Evolutionary conservation across 2,888 invertebrate genomes (phyloP).

Genomic region (Artemia sp.): DNA sequence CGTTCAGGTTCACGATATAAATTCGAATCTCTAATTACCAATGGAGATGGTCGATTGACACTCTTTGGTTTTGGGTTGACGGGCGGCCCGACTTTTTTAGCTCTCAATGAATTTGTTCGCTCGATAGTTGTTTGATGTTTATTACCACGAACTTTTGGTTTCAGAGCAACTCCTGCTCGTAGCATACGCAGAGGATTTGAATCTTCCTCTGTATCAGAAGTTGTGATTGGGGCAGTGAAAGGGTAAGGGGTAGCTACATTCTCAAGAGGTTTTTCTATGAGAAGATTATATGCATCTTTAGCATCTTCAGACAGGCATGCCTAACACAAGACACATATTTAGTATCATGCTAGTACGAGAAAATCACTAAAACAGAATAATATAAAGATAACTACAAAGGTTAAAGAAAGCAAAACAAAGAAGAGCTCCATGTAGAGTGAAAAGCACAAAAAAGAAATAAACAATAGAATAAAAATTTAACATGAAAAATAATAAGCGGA

Average conservation of each 20-base stretch:
- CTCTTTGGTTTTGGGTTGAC: conserved; percentile 25
- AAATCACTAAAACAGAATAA: not conserved
- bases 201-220: conserved; percentile 32
- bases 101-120: conserved; percentile 20
- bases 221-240: conserved; percentile 22
- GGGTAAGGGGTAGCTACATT: conserved; percentile 24
- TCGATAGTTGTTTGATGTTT: conserved; percentile 30
- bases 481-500: no score
- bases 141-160: conserved; percentile 38
- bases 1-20: conserved; percentile 19
- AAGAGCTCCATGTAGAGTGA: conserved; percentile 19
- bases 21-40: conserved; percentile 25
- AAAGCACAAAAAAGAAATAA: conserved; percentile 27
- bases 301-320: conserved; percentile 69
- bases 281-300: conserved; percentile 75
- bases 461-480: conserved; percentile 25
- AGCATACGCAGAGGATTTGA: conserved; percentile 49
- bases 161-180: conserved; percentile 42
- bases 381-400: conserved; percentile 18
- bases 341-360: conserved; percentile 14
- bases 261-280: conserved; percentile 54
- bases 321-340: conserved; percentile 38
- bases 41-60: conserved; percentile 23
- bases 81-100: conserved; percentile 25
- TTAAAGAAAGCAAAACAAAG: conserved; percentile 17